Percentiles rank a stretch among this genome's conserved stretches.
phyloP scores from a whole-genome alignment of 2,797 vertebrate genomes.

The Amblyraja radiata region DNA sequence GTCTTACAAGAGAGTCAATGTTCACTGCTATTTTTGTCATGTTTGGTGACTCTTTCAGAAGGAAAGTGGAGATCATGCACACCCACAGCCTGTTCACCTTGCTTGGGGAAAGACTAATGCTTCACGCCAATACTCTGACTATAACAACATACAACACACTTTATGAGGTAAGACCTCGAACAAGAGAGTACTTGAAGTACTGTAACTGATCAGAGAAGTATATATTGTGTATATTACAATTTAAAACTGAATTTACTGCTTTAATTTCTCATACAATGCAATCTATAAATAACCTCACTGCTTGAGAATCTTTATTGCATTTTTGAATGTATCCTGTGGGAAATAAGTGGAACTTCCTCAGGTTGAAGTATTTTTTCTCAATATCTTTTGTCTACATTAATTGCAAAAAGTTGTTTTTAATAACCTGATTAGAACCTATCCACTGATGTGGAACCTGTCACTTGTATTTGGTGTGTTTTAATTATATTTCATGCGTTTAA shows the following conservation, averaged over 20 bases:
- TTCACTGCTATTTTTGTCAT: neutral
- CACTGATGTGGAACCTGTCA: neutral
- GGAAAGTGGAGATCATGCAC: slow-evolving; percentile 97
- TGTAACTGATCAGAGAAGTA: neutral
- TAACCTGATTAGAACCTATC: neutral
- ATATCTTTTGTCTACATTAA: neutral
- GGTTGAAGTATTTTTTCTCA: neutral
- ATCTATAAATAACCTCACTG: neutral
- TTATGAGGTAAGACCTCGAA: slow-evolving; percentile 73
- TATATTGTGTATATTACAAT: neutral
- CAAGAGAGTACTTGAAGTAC: neutral
- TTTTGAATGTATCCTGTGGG: neutral
- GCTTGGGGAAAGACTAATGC: slow-evolving; percentile 83
- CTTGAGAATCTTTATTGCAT: neutral
- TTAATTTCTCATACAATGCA: neutral
- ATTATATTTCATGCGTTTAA: neutral
- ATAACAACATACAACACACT: slow-evolving; percentile 90
- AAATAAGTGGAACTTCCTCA: neutral
- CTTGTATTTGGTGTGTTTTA: neutral
- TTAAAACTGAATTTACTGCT: neutral
- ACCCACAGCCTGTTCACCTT: slow-evolving; percentile 94
- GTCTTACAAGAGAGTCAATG: no score
- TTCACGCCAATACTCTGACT: slow-evolving; percentile 81
- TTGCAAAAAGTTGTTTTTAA: neutral
- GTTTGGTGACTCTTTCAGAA: slow-evolving; percentile 54